A percentile compares a stretch with the other conserved stretches of the same genome.
These are phyloP conservation scores for Hiodon tergisus DNA, from an alignment of 2,113 vertebrate species.

Conservation along the genomic window DNA sequence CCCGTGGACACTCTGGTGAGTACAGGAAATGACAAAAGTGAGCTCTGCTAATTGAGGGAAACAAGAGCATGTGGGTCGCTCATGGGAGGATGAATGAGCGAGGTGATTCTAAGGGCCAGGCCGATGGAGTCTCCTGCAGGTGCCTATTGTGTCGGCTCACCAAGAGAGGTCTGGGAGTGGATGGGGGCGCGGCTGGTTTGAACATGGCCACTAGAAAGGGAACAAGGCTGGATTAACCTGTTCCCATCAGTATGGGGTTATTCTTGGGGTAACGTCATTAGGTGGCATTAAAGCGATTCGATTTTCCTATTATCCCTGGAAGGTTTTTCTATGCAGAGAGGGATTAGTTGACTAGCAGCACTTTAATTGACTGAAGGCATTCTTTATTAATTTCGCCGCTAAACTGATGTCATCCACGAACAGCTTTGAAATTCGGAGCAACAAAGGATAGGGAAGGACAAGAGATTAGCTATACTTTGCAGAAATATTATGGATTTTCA, in stretches of 20 bases:
- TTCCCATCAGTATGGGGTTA: constrained; percentile 72
- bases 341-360: constrained; percentile 50
- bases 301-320: constrained; percentile 44
- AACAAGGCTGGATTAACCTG: constrained; percentile 63
- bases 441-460: constrained; percentile 32
- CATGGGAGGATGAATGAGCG: constrained; percentile 47
- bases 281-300: constrained; percentile 56
- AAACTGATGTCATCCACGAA: constrained; percentile 52
- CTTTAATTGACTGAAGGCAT: constrained; percentile 54
- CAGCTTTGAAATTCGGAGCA: constrained; percentile 46
- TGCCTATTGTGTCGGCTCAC: constrained; percentile 53
- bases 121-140: constrained; percentile 44
- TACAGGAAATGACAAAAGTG: constrained; percentile 58
- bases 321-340: constrained; percentile 40
- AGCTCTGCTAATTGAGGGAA: constrained; percentile 55
- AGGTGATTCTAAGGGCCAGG: constrained; percentile 46
- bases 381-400: constrained; percentile 32
- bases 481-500: constrained; percentile 26
- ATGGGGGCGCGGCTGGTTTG: constrained; percentile 41
- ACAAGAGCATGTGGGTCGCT: constrained; percentile 48
- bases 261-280: constrained; percentile 67
- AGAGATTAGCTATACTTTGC: constrained; percentile 47
- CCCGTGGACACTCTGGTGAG: constrained; percentile 29
- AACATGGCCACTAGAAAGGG: constrained; percentile 49
- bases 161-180: constrained; percentile 53